Evolutionary conservation across 2,113 vertebrate species (phyloP).

Genomic region (Manacus vitellinus): DNA sequence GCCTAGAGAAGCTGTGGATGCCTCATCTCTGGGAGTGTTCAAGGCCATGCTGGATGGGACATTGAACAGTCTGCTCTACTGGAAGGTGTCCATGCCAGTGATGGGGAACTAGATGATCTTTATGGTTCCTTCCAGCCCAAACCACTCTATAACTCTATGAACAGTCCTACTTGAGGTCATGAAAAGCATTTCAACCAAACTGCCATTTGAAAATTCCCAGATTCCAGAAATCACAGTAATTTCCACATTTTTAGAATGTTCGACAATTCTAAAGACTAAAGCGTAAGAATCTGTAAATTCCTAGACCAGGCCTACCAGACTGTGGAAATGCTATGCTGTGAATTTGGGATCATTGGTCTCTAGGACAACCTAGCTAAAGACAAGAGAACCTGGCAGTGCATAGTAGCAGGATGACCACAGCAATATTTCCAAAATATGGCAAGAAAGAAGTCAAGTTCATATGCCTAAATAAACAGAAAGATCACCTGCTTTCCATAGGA

Average conservation of each 20-base stretch:
- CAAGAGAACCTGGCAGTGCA: fast-evolving
- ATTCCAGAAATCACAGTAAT: not conserved
- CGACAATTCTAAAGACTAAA: not conserved
- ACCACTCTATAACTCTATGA: not conserved
- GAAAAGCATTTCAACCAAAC: not conserved
- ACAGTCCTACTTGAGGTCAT: not conserved
- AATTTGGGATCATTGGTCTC: not conserved
- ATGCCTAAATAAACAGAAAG: not conserved
- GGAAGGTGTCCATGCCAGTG: not conserved
- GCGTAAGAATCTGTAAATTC: not conserved
- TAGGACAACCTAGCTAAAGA: not conserved
- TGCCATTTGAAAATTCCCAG: not conserved
- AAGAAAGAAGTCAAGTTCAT: not conserved
- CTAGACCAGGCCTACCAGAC: not conserved
- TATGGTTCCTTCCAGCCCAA: not conserved
- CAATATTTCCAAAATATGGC: not conserved
- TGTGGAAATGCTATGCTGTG: fast-evolving
- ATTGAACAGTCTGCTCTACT: not conserved
- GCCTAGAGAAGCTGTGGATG: not conserved
- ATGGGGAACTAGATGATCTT: not conserved
- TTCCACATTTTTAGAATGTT: not conserved
- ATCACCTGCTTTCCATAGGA: not conserved
- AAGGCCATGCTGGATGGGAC: not conserved
- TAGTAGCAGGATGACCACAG: not conserved
- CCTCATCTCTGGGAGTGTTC: not conserved